Base-by-base conservation (phyloP, 2,797 vertebrate genomes). In the Neostethus bicornis region DNA sequence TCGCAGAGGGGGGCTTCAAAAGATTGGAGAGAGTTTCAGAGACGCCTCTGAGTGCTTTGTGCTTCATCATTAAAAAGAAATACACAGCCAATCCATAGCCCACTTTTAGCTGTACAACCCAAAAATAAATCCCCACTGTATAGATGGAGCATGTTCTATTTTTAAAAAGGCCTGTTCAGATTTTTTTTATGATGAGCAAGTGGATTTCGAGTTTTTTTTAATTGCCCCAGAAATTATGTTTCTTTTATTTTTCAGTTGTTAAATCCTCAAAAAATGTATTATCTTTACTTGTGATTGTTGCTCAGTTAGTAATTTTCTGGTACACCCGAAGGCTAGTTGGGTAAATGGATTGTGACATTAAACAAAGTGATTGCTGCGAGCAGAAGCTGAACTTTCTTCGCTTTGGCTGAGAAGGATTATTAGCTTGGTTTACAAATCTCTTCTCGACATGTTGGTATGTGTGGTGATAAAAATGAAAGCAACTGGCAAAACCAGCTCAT, bases 11-110 rank as follows among this genome's bases (percentile, higher is more conserved):
- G 54, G 66, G 53, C 73, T 85, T 87, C 77, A 86, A 75, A 87
- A 68, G 51, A 47, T 66, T 73, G 57, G 52, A 61, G 75, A 67
- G 63, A 57, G 53, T 84, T 84, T 85, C 66, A 83, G 81, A 84
- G 70, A 68, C 55, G 47, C 72, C 74, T 85, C 72, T 47, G 55
- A 59, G 54, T 42, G 54, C 75, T 58, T 67, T 58, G 72, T 74
- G 76, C 72, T 55, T 79, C 77, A 73, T 88, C 84, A 81, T 88
- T 75, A 87, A 89, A 87, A 70, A 79, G 69, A 78, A 74, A 79
- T 31, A 63, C 67, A 58, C 12, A 51, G 64, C 67, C 82, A 79
- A 86, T 85, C 79, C 75, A 60, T 63, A 86, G 66, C 87, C 76
- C 75, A 76, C 75, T 85, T 84, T 78, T 72, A 67, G 69, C 66